Evolutionary conservation across 2,113 vertebrate species (phyloP).

Genomic region (Neodon shergylaensis): DNA sequence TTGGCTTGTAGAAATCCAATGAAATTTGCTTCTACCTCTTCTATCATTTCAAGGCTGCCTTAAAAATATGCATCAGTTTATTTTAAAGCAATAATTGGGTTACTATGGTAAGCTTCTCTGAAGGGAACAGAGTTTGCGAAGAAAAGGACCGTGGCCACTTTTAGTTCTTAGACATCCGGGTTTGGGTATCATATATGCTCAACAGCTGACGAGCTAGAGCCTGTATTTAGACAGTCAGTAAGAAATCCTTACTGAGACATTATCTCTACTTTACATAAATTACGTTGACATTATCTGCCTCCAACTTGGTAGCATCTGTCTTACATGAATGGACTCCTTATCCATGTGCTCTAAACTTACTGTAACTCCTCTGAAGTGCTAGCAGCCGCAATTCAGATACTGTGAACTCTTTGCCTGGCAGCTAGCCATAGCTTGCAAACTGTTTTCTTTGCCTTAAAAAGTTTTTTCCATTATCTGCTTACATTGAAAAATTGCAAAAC

Average conservation of each 20-base stretch:
- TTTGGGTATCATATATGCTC: conserved; percentile 35
- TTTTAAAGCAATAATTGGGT: conserved; percentile 15
- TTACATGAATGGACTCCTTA: background rate
- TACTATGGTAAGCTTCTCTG: background rate
- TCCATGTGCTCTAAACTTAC: background rate
- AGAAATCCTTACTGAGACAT: conserved; percentile 10
- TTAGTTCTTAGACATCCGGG: conserved; percentile 2
- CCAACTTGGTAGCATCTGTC: conserved; percentile 6
- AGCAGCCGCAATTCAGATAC: conserved; percentile 11
- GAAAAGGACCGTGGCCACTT: background rate
- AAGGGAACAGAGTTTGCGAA: background rate
- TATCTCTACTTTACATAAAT: conserved; percentile 1
- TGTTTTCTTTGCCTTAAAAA: conserved; percentile 5
- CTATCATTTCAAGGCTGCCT: background rate
- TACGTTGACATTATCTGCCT: conserved; percentile 5
- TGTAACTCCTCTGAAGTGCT: background rate
- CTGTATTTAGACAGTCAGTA: conserved; percentile 45
- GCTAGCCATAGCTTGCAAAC: background rate
- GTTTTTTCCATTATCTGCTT: conserved; percentile 13
- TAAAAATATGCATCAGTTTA: background rate
- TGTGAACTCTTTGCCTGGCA: conserved; percentile 28
- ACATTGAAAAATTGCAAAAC: conserved; percentile 5
- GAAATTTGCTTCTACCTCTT: conserved; percentile 17
- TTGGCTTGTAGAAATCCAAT: conserved; percentile 9
- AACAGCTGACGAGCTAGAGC: background rate